Base-by-base conservation (phyloP, 1,140 invertebrate species). In the Tribolium madens region DNA sequence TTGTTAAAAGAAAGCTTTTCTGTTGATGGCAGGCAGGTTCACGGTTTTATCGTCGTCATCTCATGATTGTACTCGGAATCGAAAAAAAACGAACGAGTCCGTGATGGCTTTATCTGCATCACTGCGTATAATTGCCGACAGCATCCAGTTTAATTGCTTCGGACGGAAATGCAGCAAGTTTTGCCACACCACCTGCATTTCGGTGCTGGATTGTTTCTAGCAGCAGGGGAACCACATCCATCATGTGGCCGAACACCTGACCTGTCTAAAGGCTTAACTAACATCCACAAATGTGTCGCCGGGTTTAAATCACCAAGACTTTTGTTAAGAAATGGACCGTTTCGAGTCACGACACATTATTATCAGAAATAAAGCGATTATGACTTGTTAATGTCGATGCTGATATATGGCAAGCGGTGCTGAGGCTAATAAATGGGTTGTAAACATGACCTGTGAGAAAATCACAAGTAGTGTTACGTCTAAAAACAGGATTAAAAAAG, bases 81-180 rank as follows among this genome's bases (percentile, higher is more conserved):
- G 7, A 47, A 71, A 52, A 52, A 52, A 14, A 9, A 12, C 9
- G 13, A 7, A 14, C 9, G 18, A n/a, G 12, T 6, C 36, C 36
- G 18, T 71, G 68, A 71, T 47, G 68, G 68, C 68, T 71, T 47
- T 47, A 71, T 71, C 68, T 71, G 14, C 50, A 52, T 52, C 50
- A 52, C 50, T 52, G 68, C 17, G 31, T 13, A 17, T 69, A 36
- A 36, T 69, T 36, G 64, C 21, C 18, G 50, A 52, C 50, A 52
- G 50, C 36, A 42, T 42, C 21, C 21, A 26, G 3, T 26, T 4
- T 42, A n/a, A 42, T 42, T 42, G 36, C 36, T 42, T 42, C n/a
- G 9, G 36, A 42, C 52, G 52, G 52, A 57, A 50, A 50, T 15
- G 48, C 48, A 10, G 9, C 46, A 10, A 47, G 5, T 47, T 47